Evolutionary conservation across 23 tunicate species (phyloP).

Genomic region (Oikopleura dioica): DNA sequence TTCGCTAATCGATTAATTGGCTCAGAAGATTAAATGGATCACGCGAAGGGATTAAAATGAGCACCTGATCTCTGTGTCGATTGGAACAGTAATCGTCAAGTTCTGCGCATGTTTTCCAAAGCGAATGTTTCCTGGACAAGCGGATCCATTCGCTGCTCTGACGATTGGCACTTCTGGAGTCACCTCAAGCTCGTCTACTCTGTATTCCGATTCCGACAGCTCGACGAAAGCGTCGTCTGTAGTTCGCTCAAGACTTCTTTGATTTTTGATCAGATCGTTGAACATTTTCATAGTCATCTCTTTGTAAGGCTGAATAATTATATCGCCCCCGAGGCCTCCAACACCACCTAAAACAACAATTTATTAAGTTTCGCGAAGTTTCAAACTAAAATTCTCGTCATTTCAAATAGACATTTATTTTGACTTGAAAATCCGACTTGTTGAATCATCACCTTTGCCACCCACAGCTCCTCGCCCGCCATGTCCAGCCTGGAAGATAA

Average conservation of each 20-base stretch:
- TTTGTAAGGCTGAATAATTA: too few relatives aligned
- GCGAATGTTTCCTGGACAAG: not conserved
- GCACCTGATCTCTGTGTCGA: not conserved
- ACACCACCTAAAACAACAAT: too few relatives aligned
- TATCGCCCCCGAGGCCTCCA: too few relatives aligned
- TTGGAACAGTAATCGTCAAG: not conserved
- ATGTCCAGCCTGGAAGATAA: not conserved
- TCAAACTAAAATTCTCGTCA: too few relatives aligned
- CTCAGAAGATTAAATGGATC: too few relatives aligned
- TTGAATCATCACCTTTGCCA: conserved; percentile 2
- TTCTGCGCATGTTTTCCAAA: not conserved
- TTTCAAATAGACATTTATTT: too few relatives aligned
- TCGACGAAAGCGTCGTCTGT: too few relatives aligned
- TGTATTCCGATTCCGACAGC: too few relatives aligned
- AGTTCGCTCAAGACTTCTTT: not conserved
- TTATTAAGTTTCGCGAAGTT: too few relatives aligned
- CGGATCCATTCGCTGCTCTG: not conserved
- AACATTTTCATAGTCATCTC: not conserved
- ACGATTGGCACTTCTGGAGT: not conserved
- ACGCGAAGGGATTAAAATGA: too few relatives aligned
- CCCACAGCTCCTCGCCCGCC: not conserved
- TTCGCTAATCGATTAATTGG: too few relatives aligned
- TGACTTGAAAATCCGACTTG: too few relatives aligned
- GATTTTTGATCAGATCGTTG: not conserved
- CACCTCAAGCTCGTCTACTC: not conserved